Percentiles rank a stretch among this genome's conserved stretches.
These are phyloP conservation scores for Drosophila ercepeae DNA, from an alignment of 1,140 invertebrate genomes.

Conservation along the genomic window DNA sequence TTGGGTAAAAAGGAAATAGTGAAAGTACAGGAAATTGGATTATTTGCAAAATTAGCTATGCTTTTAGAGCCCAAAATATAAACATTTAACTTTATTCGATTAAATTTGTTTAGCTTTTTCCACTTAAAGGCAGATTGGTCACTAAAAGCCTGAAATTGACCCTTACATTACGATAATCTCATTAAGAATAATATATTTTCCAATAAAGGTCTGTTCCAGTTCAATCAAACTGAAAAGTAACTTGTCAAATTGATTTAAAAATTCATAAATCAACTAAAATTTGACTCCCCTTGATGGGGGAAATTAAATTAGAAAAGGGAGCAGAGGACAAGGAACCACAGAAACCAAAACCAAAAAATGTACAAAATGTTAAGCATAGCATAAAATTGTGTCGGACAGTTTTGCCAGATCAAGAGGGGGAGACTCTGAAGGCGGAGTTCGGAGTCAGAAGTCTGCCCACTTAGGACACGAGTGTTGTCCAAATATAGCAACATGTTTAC, in stretches of 20 bases:
- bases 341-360: constrained; percentile 62
- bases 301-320: constrained; percentile 69
- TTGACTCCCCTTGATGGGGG: constrained; percentile 11
- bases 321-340: constrained; percentile 34
- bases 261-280: constrained; percentile 75
- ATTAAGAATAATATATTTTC: constrained; percentile 30
- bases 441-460: constrained; percentile 44
- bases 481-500: constrained; percentile 64
- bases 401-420: constrained; percentile 7
- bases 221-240: constrained; percentile 28
- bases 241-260: constrained; percentile 80
- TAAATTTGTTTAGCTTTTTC: not conserved
- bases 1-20: not conserved
- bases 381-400: constrained; percentile 80
- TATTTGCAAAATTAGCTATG: not conserved
- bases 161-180: constrained; percentile 18
- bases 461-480: constrained; percentile 42
- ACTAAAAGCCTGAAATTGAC: constrained; percentile 27
- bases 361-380: constrained; percentile 78
- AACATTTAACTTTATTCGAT: not conserved
- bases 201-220: constrained; percentile 9
- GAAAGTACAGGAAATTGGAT: constrained; percentile 2
- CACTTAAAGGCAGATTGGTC: not conserved
- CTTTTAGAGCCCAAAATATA: not conserved
- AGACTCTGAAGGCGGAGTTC: not conserved